Evolutionary conservation across 2,797 vertebrate genomes (phyloP).

Genomic region (Fratercula arctica): DNA sequence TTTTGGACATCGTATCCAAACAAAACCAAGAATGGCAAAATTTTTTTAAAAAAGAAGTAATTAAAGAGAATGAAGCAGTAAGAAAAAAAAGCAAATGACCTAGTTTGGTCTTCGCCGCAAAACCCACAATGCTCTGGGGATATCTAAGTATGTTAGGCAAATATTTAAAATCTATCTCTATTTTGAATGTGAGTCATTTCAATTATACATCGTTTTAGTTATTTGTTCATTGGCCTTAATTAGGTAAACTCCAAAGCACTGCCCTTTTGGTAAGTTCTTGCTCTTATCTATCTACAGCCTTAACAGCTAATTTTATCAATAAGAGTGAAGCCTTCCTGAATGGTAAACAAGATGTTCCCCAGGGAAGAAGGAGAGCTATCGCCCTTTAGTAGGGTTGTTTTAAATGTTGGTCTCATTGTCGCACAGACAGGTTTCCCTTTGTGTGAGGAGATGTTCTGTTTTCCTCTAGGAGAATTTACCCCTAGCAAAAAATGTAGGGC

Average conservation of each 20-base stretch:
- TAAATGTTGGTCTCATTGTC: not conserved
- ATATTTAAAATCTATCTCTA: conserved; percentile 65
- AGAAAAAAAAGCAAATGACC: conserved; percentile 63
- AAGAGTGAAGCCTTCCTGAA: not conserved
- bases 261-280: not conserved
- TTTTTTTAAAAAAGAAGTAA: conserved; percentile 22
- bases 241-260: conserved; percentile 38
- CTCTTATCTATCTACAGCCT: conserved; percentile 9
- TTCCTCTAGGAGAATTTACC: not conserved
- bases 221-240: conserved; percentile 61
- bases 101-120: conserved; percentile 64
- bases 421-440: not conserved
- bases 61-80: conserved; percentile 52
- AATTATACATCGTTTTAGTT: conserved; percentile 49
- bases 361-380: not conserved
- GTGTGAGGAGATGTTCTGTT: not conserved
- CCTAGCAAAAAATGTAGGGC: not conserved
- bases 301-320: not conserved
- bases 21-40: conserved; percentile 50
- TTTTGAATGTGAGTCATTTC: conserved; percentile 61
- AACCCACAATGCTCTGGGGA: conserved; percentile 64
- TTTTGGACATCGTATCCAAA: conserved; percentile 50
- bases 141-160: conserved; percentile 63
- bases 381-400: not conserved
- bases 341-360: not conserved